Evolutionary conservation across 2,888 invertebrate genomes (phyloP).

Genomic region (Troides oblongomaculatus): DNA sequence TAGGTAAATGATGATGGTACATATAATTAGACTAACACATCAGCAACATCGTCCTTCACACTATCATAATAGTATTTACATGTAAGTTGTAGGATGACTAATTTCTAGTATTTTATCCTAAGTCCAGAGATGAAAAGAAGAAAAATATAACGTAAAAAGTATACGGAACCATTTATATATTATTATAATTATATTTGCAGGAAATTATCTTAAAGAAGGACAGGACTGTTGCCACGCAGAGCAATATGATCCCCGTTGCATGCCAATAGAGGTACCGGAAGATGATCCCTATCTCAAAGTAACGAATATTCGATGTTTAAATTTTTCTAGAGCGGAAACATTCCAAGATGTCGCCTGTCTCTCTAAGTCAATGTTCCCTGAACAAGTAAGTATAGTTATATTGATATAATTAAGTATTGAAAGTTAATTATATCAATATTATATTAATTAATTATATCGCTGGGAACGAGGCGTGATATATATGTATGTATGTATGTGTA

Average conservation of each 20-base stretch:
- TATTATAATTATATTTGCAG: constrained; percentile 40
- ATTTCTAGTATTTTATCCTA: too few relatives aligned
- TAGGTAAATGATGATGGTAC: too few relatives aligned
- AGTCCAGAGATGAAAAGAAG: too few relatives aligned
- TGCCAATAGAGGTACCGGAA: constrained; percentile 54
- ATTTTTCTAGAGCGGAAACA: constrained; percentile 65
- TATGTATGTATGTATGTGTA: too few relatives aligned
- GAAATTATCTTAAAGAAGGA: constrained; percentile 49
- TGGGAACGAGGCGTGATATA: too few relatives aligned
- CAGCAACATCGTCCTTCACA: too few relatives aligned
- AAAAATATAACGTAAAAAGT: too few relatives aligned
- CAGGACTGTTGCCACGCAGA: constrained; percentile 53
- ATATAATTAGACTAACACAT: too few relatives aligned
- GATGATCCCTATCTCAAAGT: constrained; percentile 65
- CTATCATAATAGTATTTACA: too few relatives aligned
- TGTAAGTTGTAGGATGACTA: too few relatives aligned
- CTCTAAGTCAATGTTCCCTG: constrained; percentile 48
- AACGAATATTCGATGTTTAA: constrained; percentile 61
- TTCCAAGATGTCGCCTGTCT: constrained; percentile 62
- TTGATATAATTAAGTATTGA: background rate
- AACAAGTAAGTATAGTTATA: constrained; percentile 49
- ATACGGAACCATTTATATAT: background rate
- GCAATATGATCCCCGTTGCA: constrained; percentile 49
- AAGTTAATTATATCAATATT: too few relatives aligned
- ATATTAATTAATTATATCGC: too few relatives aligned